phyloP scores from a whole-genome alignment of 2,113 vertebrate genomes.

The Eleginops maclovinus region DNA sequence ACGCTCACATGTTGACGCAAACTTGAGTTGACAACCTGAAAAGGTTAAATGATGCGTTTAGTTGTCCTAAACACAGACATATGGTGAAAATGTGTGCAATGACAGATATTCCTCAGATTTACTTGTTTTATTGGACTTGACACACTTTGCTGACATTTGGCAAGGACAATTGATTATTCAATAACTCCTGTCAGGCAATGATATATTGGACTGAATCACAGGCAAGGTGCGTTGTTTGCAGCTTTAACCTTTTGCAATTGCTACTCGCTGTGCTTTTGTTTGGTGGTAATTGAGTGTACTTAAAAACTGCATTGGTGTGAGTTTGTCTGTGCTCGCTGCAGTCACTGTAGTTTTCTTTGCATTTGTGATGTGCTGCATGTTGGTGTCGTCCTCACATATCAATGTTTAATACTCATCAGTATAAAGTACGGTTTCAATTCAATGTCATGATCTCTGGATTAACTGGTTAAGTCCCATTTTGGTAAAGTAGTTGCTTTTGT shows the following conservation, averaged over 20 bases:
- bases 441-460: background rate
- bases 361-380: background rate
- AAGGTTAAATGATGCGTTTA: background rate
- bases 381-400: background rate
- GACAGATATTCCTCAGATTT: conserved; percentile 54
- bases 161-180: conserved; percentile 70
- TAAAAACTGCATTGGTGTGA: background rate
- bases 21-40: background rate
- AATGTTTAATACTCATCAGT: conserved; percentile 4
- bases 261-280: background rate
- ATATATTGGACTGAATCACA: conserved; percentile 45
- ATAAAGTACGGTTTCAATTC: background rate
- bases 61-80: background rate
- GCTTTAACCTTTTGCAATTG: conserved; percentile 9
- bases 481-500: background rate
- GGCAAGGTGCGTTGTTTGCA: conserved; percentile 39
- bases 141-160: conserved; percentile 61
- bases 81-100: conserved; percentile 18
- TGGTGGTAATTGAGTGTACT: background rate
- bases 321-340: background rate
- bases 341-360: background rate
- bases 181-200: conserved; percentile 54
- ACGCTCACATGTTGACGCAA: background rate
- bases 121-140: conserved; percentile 55
- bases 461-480: background rate